phyloP scores from a whole-genome alignment of 2,113 vertebrate genomes.

The Nicator chloris region DNA sequence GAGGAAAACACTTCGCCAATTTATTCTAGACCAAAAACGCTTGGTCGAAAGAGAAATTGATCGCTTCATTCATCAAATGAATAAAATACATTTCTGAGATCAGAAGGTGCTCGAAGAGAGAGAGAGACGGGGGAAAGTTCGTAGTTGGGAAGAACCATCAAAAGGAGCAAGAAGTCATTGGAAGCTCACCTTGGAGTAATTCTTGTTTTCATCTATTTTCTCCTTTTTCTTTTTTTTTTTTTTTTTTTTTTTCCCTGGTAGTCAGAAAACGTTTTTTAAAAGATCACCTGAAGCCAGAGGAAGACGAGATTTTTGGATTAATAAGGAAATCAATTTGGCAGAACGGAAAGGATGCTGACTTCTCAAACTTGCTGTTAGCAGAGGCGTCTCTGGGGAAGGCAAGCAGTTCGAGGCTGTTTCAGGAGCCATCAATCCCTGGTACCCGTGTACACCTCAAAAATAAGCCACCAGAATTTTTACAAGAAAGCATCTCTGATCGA shows the following conservation, averaged over 20 bases:
- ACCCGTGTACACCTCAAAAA: not conserved
- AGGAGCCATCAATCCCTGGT: not conserved
- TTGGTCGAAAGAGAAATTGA: not conserved
- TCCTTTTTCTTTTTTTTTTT: accelerated
- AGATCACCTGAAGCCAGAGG: not conserved
- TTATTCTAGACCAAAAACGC: not conserved
- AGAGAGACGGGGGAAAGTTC: not conserved
- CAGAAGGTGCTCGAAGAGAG: not conserved
- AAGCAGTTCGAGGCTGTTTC: not conserved
- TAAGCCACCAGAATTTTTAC: not conserved
- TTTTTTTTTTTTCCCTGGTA: accelerated
- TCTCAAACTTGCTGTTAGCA: not conserved
- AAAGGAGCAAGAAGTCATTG: not conserved
- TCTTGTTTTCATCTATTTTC: not conserved
- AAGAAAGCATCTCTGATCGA: not conserved
- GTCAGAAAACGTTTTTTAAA: not conserved
- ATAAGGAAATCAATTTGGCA: constrained; percentile 30
- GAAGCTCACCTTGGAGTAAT: not conserved
- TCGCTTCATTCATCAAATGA: constrained; percentile 20
- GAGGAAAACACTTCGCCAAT: not conserved
- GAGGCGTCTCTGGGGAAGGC: not conserved
- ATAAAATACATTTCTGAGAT: constrained; percentile 27
- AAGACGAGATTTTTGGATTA: constrained; percentile 3
- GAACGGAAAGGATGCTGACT: not conserved
- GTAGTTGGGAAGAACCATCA: not conserved